phyloP scores from a whole-genome alignment of 2,797 vertebrate species.

The Meda fulgida region DNA sequence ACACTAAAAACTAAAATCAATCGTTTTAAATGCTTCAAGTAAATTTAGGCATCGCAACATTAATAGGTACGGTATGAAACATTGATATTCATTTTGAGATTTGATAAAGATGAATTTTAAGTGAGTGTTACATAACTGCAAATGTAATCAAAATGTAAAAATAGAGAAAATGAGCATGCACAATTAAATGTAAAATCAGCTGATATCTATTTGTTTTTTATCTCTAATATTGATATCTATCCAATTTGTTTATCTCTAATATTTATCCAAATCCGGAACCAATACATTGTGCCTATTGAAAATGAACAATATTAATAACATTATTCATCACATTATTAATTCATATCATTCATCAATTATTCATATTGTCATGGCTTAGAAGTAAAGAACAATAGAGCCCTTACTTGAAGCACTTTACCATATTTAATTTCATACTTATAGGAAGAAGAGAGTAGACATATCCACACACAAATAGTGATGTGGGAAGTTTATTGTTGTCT shows the following conservation, averaged over 20 bases:
- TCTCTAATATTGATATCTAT: too few species aligned
- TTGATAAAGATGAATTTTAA: neutral
- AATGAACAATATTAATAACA: neutral
- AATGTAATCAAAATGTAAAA: neutral
- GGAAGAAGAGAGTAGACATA: neutral
- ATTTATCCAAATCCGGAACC: neutral
- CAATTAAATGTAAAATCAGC: neutral
- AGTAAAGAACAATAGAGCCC: neutral
- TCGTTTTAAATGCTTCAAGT: neutral
- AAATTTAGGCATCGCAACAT: neutral
- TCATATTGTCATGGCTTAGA: neutral
- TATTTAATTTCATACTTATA: neutral
- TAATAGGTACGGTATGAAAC: neutral
- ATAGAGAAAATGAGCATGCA: neutral
- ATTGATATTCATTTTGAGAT: neutral
- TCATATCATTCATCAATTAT: slow-evolving; percentile 8
- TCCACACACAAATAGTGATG: neutral
- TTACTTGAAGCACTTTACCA: neutral
- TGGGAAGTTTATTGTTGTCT: neutral
- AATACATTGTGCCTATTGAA: neutral
- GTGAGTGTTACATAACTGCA: neutral
- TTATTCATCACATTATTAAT: neutral
- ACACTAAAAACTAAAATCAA: neutral
- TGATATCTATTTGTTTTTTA: neutral
- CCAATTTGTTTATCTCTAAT: too few species aligned